Evolutionary conservation across 2,888 invertebrate species (phyloP), one percentile per base, ranked within the genome.

Genomic region (Labia minor): DNA sequence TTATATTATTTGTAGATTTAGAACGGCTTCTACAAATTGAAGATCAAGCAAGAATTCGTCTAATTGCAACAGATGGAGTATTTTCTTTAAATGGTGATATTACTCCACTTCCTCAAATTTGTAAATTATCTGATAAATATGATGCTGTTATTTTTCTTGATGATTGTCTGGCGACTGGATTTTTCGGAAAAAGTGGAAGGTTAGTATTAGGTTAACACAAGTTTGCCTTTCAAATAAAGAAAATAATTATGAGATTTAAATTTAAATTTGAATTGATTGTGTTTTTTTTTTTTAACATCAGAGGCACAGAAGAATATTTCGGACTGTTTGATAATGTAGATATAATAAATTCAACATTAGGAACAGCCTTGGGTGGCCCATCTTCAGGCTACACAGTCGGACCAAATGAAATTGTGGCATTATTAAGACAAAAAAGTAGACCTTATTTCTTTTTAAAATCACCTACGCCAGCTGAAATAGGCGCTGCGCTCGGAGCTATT

Each of bases 41-140:
- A 21, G 82, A 81, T 71, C 82, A 85, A 68, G 83, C 84, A 1
- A 83, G 92, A 18, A 79, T 89, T 64, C 86, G 88, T 73, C 76
- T 95, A 19, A 91, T 95, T 71, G 92, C 86, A 10, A 92, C 93
- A 0, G 95, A 95, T 75, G 95, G 95, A 10, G 94, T 94, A 1
- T 95, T 95, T 77, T 93, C 93, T 0, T 95, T 95, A 95, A 95
- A 95, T 74, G 95, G 95, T 0, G 92, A 88, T 67, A 88, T 95
- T 14, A 86, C 93, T 0, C 92, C 92, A 0, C 79, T 95, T 21
- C 81, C 83, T 4, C 83, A 87, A 0, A 87, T 95, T 21, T 81
- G 87, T 61, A 81, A 84, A 21, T 78, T 95, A 70, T 94, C 93
- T 0, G 86, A 88, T 69, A 85, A 88, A 74, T 88, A 94, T 74